Evolutionary conservation across 2,888 invertebrate species (phyloP), one percentile per base, ranked within the genome.

Genomic region (Gnatocerus cornutus): DNA sequence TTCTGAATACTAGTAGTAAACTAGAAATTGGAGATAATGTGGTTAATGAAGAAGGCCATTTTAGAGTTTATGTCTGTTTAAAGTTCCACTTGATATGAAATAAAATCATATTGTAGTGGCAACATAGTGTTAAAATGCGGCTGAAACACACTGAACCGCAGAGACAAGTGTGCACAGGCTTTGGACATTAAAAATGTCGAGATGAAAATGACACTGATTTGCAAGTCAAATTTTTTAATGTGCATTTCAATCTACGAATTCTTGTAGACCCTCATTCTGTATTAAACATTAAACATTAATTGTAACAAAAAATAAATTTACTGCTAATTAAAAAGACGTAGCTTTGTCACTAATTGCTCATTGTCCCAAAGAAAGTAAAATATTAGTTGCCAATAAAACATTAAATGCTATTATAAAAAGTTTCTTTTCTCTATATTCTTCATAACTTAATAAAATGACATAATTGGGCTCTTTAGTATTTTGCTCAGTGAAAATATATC

Each of bases 231-330:
- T 58, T 58, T 58, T 45, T 45, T 45, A 58, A 45, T 58, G 43
- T 10, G 33, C 46, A 41, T 59, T 59, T 46, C 46, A 59, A 16
- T 59, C 30, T 45, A 45, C 27, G 43, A 45, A 59, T 50, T 48
- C 50, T 58, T 37, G 37, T 43, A 59, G 16, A 14, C 46, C 27
- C 12, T 27, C 10, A 33, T 45, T 58, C 41, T 69, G 58, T 59
- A 59, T 59, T 59, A 59, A 64, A 65, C 45, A 65, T 29, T 7
- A 12, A 39, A 64, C 58, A 69, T 50, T 64, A 64, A 52, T 10
- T 56, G 33, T 7, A n/a, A 33, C 2, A 33, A 9, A 33, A 33
- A 29, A 29, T n/a, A 29, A 29, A 29, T 29, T 29, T n/a, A 7
- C 33, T 4, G 33, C n/a, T 33, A 7, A 33, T 33, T 33, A 33